A percentile compares a stretch with the other conserved stretches of the same genome.
These are phyloP conservation scores for Sycophila sp. DNA, from an alignment of 1,140 invertebrate species.

Conservation along the genomic window DNA sequence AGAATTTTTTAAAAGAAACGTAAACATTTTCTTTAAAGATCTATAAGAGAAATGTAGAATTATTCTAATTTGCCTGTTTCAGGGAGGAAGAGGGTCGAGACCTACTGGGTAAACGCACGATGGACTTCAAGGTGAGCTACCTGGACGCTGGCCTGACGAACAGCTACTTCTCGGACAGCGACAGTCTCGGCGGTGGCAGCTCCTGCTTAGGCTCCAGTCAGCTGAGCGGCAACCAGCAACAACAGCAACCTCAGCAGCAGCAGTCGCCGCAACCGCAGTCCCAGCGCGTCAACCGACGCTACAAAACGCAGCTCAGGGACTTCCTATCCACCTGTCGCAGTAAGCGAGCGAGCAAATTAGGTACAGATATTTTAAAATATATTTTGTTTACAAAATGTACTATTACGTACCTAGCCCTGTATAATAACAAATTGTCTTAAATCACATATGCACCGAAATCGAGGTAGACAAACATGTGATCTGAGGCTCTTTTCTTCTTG, in stretches of 20 bases:
- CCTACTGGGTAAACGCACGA: conserved; percentile 93
- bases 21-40: no score
- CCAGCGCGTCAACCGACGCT: conserved; percentile 83
- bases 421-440: no score
- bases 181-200: conserved; percentile 73
- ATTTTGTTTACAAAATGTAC: no score
- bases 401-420: no score
- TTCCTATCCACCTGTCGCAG: conserved; percentile 91
- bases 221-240: neutral
- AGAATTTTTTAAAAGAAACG: no score
- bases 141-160: conserved; percentile 90
- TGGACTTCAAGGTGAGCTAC: conserved; percentile 99
- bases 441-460: no score
- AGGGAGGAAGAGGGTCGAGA: conserved; percentile 98
- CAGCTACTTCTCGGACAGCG: conserved; percentile 87
- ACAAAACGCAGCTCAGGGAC: conserved; percentile 92
- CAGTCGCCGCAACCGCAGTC: conserved; percentile 67
- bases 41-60: no score
- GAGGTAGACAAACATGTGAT: no score
- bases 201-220: neutral
- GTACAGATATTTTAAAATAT: neutral
- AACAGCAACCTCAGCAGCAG: conserved; percentile 72
- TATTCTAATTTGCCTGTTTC: no score
- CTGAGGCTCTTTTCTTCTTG: no score
- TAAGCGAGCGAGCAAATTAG: conserved; percentile 76